These are phyloP conservation scores for Darevskia mixta DNA, from an alignment of 2,797 vertebrate genomes.

Conservation along the genomic window DNA sequence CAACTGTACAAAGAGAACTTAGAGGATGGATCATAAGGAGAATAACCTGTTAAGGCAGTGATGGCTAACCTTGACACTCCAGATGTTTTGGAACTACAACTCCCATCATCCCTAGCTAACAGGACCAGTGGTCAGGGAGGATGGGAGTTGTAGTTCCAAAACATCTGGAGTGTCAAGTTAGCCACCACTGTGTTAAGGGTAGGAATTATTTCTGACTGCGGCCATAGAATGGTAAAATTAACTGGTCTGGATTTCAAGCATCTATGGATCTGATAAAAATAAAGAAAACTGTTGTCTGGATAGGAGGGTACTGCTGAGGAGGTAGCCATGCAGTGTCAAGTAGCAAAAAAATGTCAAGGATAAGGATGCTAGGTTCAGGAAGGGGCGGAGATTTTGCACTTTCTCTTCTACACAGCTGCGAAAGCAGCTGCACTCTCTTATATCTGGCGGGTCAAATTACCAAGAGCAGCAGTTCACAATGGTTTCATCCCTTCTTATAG, in stretches of 20 bases:
- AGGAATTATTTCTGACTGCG: neutral
- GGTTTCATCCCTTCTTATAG: too few species aligned
- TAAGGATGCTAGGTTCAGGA: neutral
- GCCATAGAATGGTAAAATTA: neutral
- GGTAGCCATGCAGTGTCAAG: neutral
- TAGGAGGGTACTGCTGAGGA: neutral
- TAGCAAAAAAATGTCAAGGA: neutral
- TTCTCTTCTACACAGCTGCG: neutral
- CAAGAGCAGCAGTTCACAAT: neutral
- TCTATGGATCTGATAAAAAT: neutral
- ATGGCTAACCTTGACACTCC: too few species aligned
- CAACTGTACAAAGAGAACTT: neutral
- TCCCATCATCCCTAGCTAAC: too few species aligned
- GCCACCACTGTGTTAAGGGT: too few species aligned
- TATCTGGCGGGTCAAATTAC: neutral
- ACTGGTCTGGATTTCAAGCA: neutral
- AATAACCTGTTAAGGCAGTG: neutral
- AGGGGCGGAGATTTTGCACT: neutral
- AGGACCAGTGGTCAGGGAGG: too few species aligned
- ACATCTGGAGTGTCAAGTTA: too few species aligned
- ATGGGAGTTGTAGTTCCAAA: too few species aligned
- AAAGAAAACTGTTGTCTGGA: neutral
- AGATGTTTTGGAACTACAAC: too few species aligned
- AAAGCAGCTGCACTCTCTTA: neutral
- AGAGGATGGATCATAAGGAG: neutral